phyloP scores from a whole-genome alignment of 2,113 vertebrate genomes.

The Tetraodon nigroviridis region DNA sequence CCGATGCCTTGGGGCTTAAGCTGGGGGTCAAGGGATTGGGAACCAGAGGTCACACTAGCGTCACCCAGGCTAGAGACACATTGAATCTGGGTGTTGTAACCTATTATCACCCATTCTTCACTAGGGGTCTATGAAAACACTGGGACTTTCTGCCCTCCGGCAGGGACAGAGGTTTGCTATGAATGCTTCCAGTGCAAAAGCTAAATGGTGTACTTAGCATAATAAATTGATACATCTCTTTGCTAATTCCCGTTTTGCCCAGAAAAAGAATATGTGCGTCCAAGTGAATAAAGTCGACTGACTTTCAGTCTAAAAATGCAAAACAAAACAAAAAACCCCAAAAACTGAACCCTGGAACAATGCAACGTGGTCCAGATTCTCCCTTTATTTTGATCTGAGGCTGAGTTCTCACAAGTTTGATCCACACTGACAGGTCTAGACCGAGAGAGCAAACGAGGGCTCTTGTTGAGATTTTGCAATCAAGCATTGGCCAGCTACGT shows the following conservation, averaged over 20 bases:
- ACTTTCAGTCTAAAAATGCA: slow-evolving; percentile 52
- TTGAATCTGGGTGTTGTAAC: slow-evolving; percentile 85
- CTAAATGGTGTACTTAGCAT: slow-evolving; percentile 64
- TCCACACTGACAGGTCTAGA: slow-evolving; percentile 69
- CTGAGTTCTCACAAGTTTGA: slow-evolving; percentile 68
- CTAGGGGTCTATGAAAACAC: slow-evolving; percentile 73
- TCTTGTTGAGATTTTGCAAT: slow-evolving; percentile 68
- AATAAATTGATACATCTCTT: slow-evolving; percentile 71
- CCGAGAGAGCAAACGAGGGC: slow-evolving; percentile 57
- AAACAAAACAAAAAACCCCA: slow-evolving; percentile 26
- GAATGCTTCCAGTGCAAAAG: slow-evolving; percentile 55
- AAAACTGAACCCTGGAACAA: slow-evolving; percentile 41
- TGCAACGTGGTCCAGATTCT: slow-evolving; percentile 64
- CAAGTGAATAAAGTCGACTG: slow-evolving; percentile 54
- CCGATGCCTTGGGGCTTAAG: slow-evolving; percentile 71
- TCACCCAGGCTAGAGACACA: slow-evolving; percentile 81
- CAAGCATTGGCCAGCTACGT: slow-evolving; percentile 63
- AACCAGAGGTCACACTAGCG: slow-evolving; percentile 81
- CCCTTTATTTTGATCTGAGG: slow-evolving; percentile 64
- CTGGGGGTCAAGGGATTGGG: slow-evolving; percentile 85
- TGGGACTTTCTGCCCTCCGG: slow-evolving; percentile 56
- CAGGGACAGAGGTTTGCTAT: slow-evolving; percentile 40
- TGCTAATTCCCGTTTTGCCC: slow-evolving; percentile 59
- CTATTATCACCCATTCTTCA: slow-evolving; percentile 83
- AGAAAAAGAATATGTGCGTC: slow-evolving; percentile 50